A percentile compares a stretch with the other conserved stretches of the same genome.
phyloP scores from a whole-genome alignment of 1,140 invertebrate genomes.

The Trichomalopsis sarcophagae region DNA sequence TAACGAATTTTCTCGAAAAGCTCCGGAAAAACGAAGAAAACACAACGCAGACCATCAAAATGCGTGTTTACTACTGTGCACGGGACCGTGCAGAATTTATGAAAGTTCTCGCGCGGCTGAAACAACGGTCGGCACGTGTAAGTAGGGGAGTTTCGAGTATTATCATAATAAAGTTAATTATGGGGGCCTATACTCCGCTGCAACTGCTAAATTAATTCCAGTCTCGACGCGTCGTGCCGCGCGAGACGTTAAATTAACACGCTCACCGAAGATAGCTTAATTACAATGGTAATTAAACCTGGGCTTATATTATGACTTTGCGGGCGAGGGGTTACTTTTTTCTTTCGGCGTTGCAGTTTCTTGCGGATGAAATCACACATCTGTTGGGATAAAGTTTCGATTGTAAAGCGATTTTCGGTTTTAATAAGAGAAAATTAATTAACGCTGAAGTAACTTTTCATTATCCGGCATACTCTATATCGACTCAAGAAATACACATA shows the following conservation, averaged over 20 bases:
- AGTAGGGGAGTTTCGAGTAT: slow-evolving; percentile 41
- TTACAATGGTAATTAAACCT: slow-evolving; percentile 38
- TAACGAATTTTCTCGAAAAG: not conserved
- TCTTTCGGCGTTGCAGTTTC: too few species aligned
- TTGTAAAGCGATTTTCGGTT: too few species aligned
- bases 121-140: slow-evolving; percentile 35
- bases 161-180: slow-evolving; percentile 50
- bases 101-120: too few species aligned
- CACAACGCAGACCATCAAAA: not conserved
- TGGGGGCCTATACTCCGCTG: not conserved
- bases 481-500: too few species aligned
- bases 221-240: not conserved
- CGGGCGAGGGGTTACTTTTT: not conserved
- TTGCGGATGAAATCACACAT: too few species aligned
- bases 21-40: not conserved
- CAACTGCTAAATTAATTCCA: slow-evolving; percentile 43
- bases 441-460: too few species aligned
- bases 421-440: too few species aligned
- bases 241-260: slow-evolving; percentile 33
- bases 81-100: slow-evolving; percentile 8
- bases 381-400: too few species aligned
- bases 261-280: slow-evolving; percentile 34
- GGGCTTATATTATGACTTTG: not conserved
- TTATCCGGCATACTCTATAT: too few species aligned
- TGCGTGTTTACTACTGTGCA: not conserved